Percentiles rank a stretch among this genome's conserved stretches.
phyloP scores from a whole-genome alignment of 2,113 vertebrate species.

The Helogale parvula region DNA sequence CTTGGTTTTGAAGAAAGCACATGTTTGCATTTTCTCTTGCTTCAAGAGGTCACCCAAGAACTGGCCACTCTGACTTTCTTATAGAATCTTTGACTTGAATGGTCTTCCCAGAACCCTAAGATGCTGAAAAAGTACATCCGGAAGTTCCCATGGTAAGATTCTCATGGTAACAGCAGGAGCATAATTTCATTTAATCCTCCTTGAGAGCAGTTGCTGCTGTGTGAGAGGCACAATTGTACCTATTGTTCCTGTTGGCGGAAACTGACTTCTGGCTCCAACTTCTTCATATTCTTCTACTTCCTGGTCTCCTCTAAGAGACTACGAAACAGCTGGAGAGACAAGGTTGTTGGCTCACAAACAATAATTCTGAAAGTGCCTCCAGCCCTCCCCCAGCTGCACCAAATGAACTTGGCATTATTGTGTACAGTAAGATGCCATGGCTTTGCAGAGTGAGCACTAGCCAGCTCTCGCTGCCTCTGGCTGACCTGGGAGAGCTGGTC shows the following conservation, averaged over 20 bases:
- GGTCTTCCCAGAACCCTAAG: background rate
- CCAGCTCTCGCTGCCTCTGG: background rate
- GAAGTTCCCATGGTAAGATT: background rate
- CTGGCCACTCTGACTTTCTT: background rate
- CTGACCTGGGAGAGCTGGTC: background rate
- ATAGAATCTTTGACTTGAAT: background rate
- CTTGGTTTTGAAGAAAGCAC: background rate
- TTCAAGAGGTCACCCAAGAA: background rate
- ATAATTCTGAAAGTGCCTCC: background rate
- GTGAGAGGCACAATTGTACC: background rate
- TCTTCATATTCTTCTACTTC: conserved; percentile 58
- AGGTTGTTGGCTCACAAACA: conserved; percentile 20
- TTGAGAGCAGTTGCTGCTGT: background rate
- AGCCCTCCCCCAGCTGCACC: background rate
- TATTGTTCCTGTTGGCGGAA: conserved; percentile 37
- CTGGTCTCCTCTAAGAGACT: conserved; percentile 54
- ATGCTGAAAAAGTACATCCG: background rate
- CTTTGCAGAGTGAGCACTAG: background rate
- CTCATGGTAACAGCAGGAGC: background rate
- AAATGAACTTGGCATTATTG: background rate
- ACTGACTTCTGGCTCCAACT: conserved; percentile 7
- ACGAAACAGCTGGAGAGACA: conserved; percentile 59
- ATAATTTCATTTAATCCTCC: background rate
- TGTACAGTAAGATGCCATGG: background rate
- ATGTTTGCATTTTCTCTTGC: background rate